Conservation (phyloP, 2,113 vertebrate species). For the Otolemur garnettii region DNA sequence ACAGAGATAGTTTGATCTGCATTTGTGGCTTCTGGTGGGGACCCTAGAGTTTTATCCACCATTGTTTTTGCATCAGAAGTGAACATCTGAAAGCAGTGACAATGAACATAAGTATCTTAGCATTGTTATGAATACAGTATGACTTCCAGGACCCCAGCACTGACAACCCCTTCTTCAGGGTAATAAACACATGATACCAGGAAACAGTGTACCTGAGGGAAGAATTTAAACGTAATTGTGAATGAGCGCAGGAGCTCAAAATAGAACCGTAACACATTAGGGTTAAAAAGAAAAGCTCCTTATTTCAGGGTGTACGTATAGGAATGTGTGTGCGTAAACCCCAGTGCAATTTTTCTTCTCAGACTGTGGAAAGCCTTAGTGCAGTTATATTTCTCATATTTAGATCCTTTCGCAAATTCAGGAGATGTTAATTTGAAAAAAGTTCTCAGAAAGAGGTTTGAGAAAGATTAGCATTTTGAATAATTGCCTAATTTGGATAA, state of each 20-base stretch:
- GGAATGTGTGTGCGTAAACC: no score
- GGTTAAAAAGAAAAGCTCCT: neutral
- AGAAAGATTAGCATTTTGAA: conserved; percentile 58
- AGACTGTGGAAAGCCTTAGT: neutral
- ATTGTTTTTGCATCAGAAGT: neutral
- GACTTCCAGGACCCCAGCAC: neutral
- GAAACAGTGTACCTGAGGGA: neutral
- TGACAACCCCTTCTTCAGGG: neutral
- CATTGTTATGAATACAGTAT: neutral
- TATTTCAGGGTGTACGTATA: neutral
- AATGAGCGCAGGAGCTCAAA: neutral
- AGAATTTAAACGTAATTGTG: neutral
- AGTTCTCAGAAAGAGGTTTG: neutral
- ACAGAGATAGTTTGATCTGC: neutral
- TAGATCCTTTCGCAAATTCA: conserved; percentile 33
- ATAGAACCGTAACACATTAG: neutral
- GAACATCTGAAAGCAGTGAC: neutral
- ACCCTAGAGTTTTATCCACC: neutral
- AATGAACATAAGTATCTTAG: neutral
- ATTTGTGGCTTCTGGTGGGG: neutral
- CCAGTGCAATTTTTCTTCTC: neutral
- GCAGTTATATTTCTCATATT: conserved; percentile 19
- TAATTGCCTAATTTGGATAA: conserved; percentile 67
- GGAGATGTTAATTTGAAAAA: conserved; percentile 23
- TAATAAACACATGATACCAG: neutral